Conservation (phyloP, 2,888 invertebrate genomes). For the Platycheirus rosarum region DNA sequence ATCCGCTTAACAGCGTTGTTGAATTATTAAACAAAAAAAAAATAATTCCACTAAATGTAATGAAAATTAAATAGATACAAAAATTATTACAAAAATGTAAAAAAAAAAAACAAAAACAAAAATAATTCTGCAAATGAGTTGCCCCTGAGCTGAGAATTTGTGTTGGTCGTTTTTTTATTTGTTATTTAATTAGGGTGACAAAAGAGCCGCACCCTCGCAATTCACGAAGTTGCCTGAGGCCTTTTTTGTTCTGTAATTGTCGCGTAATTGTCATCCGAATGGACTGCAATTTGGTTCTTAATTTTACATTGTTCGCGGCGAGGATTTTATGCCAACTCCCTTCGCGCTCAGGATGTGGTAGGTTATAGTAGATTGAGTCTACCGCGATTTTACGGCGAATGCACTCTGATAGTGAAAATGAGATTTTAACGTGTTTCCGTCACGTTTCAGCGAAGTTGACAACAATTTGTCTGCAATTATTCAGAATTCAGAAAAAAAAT, state of each 20-base stretch:
- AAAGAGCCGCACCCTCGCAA: slow-evolving; percentile 50
- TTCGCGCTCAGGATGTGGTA: slow-evolving; percentile 28
- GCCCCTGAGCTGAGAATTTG: slow-evolving; percentile 4
- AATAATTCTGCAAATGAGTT: slow-evolving; percentile 24
- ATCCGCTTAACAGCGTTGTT: slow-evolving; percentile 55
- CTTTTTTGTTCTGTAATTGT: slow-evolving; percentile 39
- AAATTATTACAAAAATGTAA: slow-evolving; percentile 14
- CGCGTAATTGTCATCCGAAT: slow-evolving; percentile 53
- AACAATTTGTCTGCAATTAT: slow-evolving; percentile 15
- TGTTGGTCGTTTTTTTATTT: slow-evolving; percentile 3
- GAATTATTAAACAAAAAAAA: no score
- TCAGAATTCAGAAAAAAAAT: no score
- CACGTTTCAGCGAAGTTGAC: slow-evolving; percentile 49
- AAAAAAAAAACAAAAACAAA: neutral
- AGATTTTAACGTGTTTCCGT: slow-evolving; percentile 51
- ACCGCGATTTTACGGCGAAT: slow-evolving; percentile 31
- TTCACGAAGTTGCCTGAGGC: neutral
- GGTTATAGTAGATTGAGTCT: slow-evolving; percentile 1
- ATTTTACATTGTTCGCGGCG: slow-evolving; percentile 49
- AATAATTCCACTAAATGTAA: slow-evolving; percentile 37
- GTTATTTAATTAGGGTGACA: slow-evolving; percentile 20
- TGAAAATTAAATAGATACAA: slow-evolving; percentile 36
- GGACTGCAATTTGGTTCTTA: slow-evolving; percentile 57
- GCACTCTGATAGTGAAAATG: slow-evolving; percentile 43
- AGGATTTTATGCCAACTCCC: slow-evolving; percentile 39